Base-by-base conservation (phyloP, 2,888 invertebrate genomes). In the Nematopogon swammerdamellus region DNA sequence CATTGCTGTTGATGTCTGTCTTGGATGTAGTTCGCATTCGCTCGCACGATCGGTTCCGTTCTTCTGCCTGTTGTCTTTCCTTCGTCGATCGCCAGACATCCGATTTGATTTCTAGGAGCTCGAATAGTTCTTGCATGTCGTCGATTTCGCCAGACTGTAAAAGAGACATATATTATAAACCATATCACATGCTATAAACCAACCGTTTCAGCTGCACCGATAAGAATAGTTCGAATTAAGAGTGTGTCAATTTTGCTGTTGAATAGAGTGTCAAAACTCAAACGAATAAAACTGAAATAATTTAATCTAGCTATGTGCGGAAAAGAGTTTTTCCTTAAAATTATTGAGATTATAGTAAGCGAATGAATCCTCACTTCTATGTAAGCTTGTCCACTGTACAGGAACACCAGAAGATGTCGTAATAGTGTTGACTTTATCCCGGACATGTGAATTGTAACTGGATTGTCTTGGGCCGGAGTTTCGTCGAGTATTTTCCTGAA, bases 361-460 rank as follows among this genome's bases (percentile, higher is more conserved):
- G n/a, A n/a, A n/a, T n/a, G n/a, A n/a, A n/a, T n/a, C n/a, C n/a
- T 70, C 65, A 89, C 89, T 81, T 88, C 88, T 58, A 90, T 87
- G 59, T 87, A 86, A 55, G 91, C 91, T 75, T 92, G 91, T 52
- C 92, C 92, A 59, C 91, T 91, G 70, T 93, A 93, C 50, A 92
- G 74, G 68, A 92, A 92, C 63, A 92, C 89, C 62, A 93, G 83
- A 60, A 92, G 83, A 70, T 90, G 89, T 69, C 86, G 85, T 79
- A 92, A 86, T 63, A 92, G 89, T 54, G 85, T 84, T 63, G 87
- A 89, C 68, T 83, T 87, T 54, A 92, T 88, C 61, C 91, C 92
- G 48, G 92, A 92, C 68, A 93, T 87, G 68, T 92, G 91, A 55
- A 93, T 89, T 54, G 91, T 91, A 61, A 87, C 86, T 53, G 87